Evolutionary conservation across 2,797 vertebrate species (phyloP).

Genomic region (Okamejei kenojei): DNA sequence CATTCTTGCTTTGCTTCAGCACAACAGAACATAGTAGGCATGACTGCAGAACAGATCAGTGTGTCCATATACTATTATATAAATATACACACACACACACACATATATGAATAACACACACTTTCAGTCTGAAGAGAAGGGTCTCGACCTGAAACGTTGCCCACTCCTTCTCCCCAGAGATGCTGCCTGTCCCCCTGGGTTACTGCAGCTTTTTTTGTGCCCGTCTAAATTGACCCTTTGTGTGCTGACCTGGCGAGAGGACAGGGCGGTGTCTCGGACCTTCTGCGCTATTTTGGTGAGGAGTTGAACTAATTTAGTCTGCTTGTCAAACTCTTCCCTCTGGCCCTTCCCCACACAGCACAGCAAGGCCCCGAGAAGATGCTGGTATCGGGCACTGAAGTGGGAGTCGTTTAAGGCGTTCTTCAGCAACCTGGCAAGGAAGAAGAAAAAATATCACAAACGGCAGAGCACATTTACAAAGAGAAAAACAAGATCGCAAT

Average conservation of each 20-base stretch:
- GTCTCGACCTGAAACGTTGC: too few relatives aligned
- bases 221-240: neutral
- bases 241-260: constrained; percentile 70
- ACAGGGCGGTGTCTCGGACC: constrained; percentile 72
- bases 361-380: constrained; percentile 82
- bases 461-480: neutral
- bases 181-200: too few relatives aligned
- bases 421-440: constrained; percentile 76
- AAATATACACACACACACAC: too few relatives aligned
- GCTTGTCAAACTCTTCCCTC: constrained; percentile 82
- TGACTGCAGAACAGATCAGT: too few relatives aligned
- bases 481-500: neutral
- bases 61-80: too few relatives aligned
- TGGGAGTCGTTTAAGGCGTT: constrained; percentile 87
- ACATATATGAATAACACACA: too few relatives aligned
- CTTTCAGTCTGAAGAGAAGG: too few relatives aligned
- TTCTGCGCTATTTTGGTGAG: constrained; percentile 76
- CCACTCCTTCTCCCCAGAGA: too few relatives aligned
- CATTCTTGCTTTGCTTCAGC: too few relatives aligned
- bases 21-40: too few relatives aligned
- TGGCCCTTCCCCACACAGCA: constrained; percentile 85
- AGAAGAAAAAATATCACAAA: neutral
- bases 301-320: constrained; percentile 78
- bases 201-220: too few relatives aligned
- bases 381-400: constrained; percentile 90